Conservation (phyloP, 2,888 invertebrate genomes). For the Stegophylla sp. region DNA sequence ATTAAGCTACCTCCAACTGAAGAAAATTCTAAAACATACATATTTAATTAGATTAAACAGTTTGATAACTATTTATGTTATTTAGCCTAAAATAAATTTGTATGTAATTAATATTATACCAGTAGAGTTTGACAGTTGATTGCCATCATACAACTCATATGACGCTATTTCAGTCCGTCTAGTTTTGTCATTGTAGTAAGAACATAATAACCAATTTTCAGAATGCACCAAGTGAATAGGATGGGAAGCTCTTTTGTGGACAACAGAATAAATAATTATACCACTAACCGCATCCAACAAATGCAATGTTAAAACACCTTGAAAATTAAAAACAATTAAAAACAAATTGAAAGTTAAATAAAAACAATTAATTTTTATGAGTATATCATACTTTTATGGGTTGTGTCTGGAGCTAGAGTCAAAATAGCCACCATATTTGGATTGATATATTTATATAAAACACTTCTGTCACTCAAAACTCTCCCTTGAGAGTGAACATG, state of each 20-base stretch:
- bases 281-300: constrained; percentile 92
- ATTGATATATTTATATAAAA: constrained; percentile 97
- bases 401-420: constrained; percentile 77
- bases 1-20: constrained; percentile 76
- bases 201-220: constrained; percentile 95
- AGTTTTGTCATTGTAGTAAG: constrained; percentile 91
- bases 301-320: constrained; percentile 82
- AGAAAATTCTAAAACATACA: constrained; percentile 73
- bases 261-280: constrained; percentile 80
- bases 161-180: constrained; percentile 91
- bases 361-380: not conserved
- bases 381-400: constrained; percentile 73
- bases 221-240: constrained; percentile 90
- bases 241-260: constrained; percentile 83
- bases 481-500: constrained; percentile 93
- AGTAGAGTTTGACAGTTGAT: constrained; percentile 80
- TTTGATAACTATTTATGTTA: not conserved
- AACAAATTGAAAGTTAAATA: constrained; percentile 2
- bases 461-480: constrained; percentile 92
- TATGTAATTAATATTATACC: constrained; percentile 69
- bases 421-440: constrained; percentile 92
- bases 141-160: constrained; percentile 94
- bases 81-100: constrained; percentile 63
- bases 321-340: constrained; percentile 29
- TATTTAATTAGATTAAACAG: not conserved